These are phyloP conservation scores for Sinopyrophorus schimmeli DNA, from an alignment of 2,888 invertebrate genomes.

Conservation along the genomic window DNA sequence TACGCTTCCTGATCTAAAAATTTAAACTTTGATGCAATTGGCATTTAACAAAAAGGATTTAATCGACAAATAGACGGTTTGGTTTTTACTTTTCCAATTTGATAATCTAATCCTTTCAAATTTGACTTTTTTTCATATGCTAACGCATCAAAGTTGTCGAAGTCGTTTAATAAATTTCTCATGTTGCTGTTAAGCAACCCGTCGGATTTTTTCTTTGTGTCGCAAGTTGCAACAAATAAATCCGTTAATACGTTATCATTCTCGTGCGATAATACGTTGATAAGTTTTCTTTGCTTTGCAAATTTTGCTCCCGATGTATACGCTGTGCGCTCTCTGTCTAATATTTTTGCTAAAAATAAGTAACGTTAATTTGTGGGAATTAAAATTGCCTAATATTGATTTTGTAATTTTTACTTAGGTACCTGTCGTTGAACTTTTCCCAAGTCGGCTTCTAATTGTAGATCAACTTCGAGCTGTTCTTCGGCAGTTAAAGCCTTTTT, in stretches of 20 bases:
- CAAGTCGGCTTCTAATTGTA: constrained; percentile 77
- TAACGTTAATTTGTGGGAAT: background rate
- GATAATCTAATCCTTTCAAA: constrained; percentile 57
- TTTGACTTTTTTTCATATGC: constrained; percentile 51
- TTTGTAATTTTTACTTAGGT: constrained; percentile 24
- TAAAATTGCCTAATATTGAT: background rate
- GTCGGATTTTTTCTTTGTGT: constrained; percentile 61
- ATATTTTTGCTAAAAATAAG: constrained; percentile 60
- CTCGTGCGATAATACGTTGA: constrained; percentile 64
- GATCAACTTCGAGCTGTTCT: constrained; percentile 74
- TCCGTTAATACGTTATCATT: constrained; percentile 66
- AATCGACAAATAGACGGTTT: background rate
- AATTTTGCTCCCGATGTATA: constrained; percentile 62
- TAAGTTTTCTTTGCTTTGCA: constrained; percentile 65
- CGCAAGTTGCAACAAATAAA: constrained; percentile 63
- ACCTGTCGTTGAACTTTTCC: constrained; percentile 77
- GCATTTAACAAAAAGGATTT: too few species aligned
- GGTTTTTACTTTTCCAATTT: constrained; percentile 54
- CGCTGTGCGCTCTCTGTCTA: too few species aligned
- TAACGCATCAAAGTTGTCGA: constrained; percentile 56
- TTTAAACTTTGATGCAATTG: too few species aligned
- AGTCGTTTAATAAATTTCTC: constrained; percentile 55
- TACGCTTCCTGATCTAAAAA: too few species aligned
- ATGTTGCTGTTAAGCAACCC: constrained; percentile 59
- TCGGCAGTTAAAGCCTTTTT: constrained; percentile 50